Conservation (phyloP, 2,113 vertebrate genomes). For the Coptodon rendalli region DNA sequence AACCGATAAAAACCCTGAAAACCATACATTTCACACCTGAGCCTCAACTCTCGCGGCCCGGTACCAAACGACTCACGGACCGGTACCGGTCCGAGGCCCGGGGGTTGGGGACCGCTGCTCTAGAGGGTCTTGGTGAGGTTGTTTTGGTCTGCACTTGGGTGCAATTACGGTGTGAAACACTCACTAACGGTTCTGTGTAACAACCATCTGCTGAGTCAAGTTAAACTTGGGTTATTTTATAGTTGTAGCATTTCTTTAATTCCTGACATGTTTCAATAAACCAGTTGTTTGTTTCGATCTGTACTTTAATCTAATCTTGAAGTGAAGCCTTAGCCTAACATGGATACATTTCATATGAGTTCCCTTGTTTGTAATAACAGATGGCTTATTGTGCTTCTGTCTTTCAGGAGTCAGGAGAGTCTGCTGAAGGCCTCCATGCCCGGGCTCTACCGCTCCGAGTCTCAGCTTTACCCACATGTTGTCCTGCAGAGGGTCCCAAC, state of each 20-base stretch:
- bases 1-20: no score
- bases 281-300: neutral
- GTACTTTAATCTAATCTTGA: neutral
- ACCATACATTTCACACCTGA: no score
- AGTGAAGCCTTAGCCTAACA: neutral
- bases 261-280: neutral
- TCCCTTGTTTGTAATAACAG: neutral
- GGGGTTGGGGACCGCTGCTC: neutral
- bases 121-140: neutral
- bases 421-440: slow-evolving; percentile 65
- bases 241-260: fast-evolving
- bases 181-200: neutral
- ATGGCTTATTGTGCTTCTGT: neutral
- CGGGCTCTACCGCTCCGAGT: slow-evolving; percentile 63
- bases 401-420: slow-evolving; percentile 71
- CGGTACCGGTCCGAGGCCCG: no score
- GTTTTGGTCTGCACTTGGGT: neutral
- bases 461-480: slow-evolving; percentile 68
- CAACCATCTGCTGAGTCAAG: neutral
- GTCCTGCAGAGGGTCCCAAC: slow-evolving; percentile 72
- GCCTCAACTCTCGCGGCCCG: no score
- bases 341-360: neutral
- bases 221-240: neutral
- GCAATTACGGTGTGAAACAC: neutral
- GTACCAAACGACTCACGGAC: no score